Evolutionary conservation across 2,888 invertebrate species (phyloP), one percentile per base, ranked within the genome.

Genomic region (Neoascia interrupta): DNA sequence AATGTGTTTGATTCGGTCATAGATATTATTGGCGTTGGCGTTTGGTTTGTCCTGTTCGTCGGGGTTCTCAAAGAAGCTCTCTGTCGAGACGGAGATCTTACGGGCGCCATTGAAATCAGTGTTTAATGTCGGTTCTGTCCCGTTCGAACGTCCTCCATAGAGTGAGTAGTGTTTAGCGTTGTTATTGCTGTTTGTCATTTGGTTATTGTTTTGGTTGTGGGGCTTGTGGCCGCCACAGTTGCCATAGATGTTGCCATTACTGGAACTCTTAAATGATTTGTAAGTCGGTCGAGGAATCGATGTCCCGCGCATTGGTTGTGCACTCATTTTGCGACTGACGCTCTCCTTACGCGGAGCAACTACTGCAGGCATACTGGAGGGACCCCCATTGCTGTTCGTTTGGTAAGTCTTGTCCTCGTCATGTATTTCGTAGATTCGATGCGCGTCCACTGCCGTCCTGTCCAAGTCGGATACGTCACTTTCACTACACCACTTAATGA

Each of bases 401-500:
- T 34, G 49, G 34, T 72, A 72, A 4, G 66, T 81, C 37, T 72
- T 51, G 54, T 81, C 70, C 26, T 66, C 72, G 54, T 81, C 82
- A 56, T 81, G 66, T 43, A 64, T 60, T 45, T 74, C 81, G 31
- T 70, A 72, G 61, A 79, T 69, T 47, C 69, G 34, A 11, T 68
- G 47, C 11, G 64, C 37, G 53, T 72, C 72, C 18, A 70, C 53
- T 51, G 63, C 56, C 49, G 18, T 66, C 69, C 82, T 82, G 76
- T 83, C 84, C 76, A 85, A 63, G 63, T 84, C 81, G 2, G 85
- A 84, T 43, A 88, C 83, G 75, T 88, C 88, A 81, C 87, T 88
- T 83, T 88, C 88, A 82, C 88, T 88, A 69, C 86, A 87, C 87
- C 88, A 88, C 81, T 87, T 88, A 70, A 84, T 82, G 80, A 86